phyloP scores from a whole-genome alignment of 1,140 invertebrate genomes.

The Cylas formicarius region DNA sequence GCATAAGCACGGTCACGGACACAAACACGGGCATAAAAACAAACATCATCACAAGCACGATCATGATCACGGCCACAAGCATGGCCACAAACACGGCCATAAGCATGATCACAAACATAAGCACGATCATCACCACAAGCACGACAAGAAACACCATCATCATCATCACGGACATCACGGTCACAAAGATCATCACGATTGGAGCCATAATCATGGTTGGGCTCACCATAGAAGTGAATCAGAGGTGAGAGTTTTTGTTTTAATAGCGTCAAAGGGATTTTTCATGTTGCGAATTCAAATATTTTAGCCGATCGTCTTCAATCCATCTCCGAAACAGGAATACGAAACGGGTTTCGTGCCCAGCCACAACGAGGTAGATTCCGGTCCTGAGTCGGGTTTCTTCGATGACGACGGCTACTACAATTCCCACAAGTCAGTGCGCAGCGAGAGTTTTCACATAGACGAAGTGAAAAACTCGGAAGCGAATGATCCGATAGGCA shows the following conservation, averaged over 20 bases:
- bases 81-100: constrained; percentile 9
- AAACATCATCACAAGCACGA: constrained; percentile 5
- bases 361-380: constrained; percentile 3
- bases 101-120: constrained; percentile 16
- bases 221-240: background rate
- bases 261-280: background rate
- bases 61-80: constrained; percentile 8
- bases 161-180: background rate
- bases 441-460: constrained; percentile 15
- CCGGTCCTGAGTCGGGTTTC: background rate
- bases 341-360: background rate
- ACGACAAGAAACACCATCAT: constrained; percentile 10
- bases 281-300: background rate
- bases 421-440: constrained; percentile 11
- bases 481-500: constrained; percentile 4
- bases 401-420: constrained; percentile 14
- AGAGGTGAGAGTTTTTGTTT: background rate
- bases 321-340: constrained; percentile 6
- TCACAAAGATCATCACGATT: background rate
- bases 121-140: constrained; percentile 12
- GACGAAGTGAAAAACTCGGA: constrained; percentile 10
- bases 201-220: background rate
- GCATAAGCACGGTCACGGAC: constrained; percentile 18
- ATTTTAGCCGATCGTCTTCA: background rate
- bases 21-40: constrained; percentile 16